Conservation (phyloP, 2,888 invertebrate species). For the Lamproptera curius region DNA sequence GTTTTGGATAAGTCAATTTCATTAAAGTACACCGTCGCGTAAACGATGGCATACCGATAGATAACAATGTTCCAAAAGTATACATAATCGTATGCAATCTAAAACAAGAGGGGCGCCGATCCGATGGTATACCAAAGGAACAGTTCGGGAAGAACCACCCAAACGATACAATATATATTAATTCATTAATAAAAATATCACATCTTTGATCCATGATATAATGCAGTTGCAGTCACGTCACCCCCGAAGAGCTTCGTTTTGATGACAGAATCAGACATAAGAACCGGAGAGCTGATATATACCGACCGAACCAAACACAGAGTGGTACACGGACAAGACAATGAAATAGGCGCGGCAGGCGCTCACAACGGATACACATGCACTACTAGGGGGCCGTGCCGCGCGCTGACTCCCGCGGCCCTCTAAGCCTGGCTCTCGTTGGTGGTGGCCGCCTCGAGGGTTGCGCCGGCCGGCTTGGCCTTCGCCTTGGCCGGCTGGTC, state of each 20-base stretch:
- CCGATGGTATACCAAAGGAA: conserved; percentile 20
- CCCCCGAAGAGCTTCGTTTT: no score
- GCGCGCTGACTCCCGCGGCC: conserved; percentile 36
- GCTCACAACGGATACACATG: conserved; percentile 58
- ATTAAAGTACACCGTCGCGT: conserved; percentile 23
- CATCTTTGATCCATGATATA: conserved; percentile 69
- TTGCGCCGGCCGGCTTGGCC: conserved; percentile 41
- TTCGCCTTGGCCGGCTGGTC: conserved; percentile 49
- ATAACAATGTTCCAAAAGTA: conserved; percentile 25
- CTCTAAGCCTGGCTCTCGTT: conserved; percentile 75
- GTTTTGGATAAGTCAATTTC: conserved; percentile 26
- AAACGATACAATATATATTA: conserved; percentile 50
- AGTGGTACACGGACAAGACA: conserved; percentile 39
- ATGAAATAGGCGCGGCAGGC: conserved; percentile 40
- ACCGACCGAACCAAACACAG: conserved; percentile 22
- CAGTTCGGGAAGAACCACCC: conserved; percentile 8
- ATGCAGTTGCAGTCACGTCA: conserved; percentile 56
- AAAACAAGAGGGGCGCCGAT: conserved; percentile 10
- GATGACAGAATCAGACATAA: conserved; percentile 22
- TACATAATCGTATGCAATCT: conserved; percentile 25
- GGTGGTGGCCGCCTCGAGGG: conserved; percentile 66
- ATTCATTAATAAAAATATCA: conserved; percentile 66
- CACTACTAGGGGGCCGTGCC: conserved; percentile 56
- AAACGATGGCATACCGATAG: conserved; percentile 23
- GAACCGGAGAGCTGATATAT: conserved; percentile 10